A percentile compares a stretch with the other conserved stretches of the same genome.
These are phyloP conservation scores for Parnassius mnemosyne DNA, from an alignment of 2,888 invertebrate genomes.

Conservation along the genomic window DNA sequence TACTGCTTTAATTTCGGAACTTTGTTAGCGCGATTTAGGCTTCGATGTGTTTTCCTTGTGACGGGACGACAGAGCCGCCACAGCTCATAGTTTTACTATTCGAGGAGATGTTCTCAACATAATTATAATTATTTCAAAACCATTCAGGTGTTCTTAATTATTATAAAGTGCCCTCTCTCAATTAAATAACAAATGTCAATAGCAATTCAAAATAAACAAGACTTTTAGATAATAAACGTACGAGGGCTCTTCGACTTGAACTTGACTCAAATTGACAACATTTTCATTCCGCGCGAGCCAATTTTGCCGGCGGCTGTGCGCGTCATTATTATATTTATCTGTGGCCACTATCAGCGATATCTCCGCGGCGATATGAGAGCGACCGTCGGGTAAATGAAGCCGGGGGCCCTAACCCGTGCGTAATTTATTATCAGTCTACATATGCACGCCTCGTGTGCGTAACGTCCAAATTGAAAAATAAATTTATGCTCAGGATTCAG, in stretches of 20 bases:
- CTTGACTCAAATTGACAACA: constrained; percentile 13
- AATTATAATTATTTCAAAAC: no score
- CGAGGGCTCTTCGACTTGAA: not conserved
- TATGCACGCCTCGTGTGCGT: constrained; percentile 30
- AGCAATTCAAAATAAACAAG: not conserved
- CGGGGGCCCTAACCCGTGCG: constrained; percentile 22
- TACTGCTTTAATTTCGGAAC: no score
- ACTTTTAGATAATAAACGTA: not conserved
- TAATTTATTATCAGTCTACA: constrained; percentile 21
- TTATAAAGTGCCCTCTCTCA: no score
- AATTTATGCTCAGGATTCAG: not conserved
- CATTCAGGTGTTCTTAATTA: no score
- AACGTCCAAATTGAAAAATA: constrained; percentile 16
- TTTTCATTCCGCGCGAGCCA: constrained; percentile 22
- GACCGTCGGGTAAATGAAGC: constrained; percentile 66
- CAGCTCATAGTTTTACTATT: no score
- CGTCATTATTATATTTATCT: constrained; percentile 76
- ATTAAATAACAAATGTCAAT: no score
- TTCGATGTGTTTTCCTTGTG: no score
- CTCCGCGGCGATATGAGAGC: constrained; percentile 51
- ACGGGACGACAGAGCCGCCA: no score
- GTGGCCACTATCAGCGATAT: constrained; percentile 62
- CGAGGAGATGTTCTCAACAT: no score
- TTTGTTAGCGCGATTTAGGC: no score
- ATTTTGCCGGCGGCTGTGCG: constrained; percentile 43